A percentile compares a stretch with the other conserved stretches of the same genome.
phyloP scores from a whole-genome alignment of 2,113 vertebrate species.

The Eptesicus fuscus region DNA sequence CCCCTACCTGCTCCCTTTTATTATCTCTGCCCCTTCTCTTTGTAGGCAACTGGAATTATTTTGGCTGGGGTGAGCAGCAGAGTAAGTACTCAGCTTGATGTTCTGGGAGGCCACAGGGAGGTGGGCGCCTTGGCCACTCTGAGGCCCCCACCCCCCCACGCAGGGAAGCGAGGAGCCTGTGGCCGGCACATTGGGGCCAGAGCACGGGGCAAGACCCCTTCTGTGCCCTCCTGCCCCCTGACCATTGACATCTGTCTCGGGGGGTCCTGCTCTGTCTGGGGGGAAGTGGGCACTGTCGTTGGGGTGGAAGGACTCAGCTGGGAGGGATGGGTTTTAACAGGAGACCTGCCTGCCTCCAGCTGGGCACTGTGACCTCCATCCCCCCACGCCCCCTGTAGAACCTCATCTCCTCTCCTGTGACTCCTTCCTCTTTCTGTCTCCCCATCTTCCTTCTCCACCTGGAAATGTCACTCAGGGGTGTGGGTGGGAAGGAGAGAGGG shows the following conservation, averaged over 20 bases:
- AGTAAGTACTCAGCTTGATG: constrained; percentile 87
- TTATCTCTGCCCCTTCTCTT: constrained; percentile 71
- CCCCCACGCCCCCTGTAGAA: background rate
- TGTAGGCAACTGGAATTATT: constrained; percentile 98
- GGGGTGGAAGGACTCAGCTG: background rate
- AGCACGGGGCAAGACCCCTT: background rate
- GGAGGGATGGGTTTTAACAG: background rate
- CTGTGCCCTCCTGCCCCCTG: background rate
- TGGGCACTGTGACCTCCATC: background rate
- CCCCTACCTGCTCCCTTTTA: constrained; percentile 38
- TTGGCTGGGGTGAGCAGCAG: constrained; percentile 97
- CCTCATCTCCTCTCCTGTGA: background rate
- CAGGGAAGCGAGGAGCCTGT: background rate
- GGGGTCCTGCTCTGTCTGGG: background rate
- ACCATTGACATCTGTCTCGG: background rate
- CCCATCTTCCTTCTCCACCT: background rate
- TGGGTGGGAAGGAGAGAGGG: background rate
- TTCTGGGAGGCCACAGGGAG: background rate
- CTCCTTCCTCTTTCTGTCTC: background rate
- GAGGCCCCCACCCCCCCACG: background rate
- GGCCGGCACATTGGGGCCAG: background rate
- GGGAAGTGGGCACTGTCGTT: background rate
- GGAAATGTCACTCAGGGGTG: background rate
- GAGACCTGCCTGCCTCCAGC: background rate
- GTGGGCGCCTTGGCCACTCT: background rate